These are phyloP conservation scores for Sardinella longiceps DNA, from an alignment of 2,797 vertebrate genomes.

Conservation along the genomic window DNA sequence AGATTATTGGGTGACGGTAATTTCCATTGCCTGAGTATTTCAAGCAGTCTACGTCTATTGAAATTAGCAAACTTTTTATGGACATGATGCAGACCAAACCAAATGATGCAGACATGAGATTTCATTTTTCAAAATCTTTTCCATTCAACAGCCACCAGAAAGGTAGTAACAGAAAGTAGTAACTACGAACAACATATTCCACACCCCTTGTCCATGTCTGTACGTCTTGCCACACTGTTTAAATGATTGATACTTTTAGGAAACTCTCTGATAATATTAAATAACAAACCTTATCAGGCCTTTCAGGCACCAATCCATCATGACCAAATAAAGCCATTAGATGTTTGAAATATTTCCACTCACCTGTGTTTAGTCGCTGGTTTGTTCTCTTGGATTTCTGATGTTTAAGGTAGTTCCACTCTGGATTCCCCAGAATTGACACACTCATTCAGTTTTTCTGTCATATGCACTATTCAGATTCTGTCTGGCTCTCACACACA, in stretches of 20 bases:
- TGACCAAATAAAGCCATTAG: not conserved
- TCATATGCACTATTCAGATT: slow-evolving; percentile 42
- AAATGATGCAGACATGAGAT: not conserved
- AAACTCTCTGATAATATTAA: not conserved
- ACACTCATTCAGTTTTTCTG: slow-evolving; percentile 64
- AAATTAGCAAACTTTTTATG: not conserved
- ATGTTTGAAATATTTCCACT: not conserved
- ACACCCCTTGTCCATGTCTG: not conserved
- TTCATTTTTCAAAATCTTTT: not conserved
- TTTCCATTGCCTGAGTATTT: not conserved
- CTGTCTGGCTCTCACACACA: slow-evolving; percentile 47
- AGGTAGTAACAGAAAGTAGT: not conserved
- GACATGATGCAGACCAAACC: not conserved
- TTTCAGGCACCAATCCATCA: not conserved
- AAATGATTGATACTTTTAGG: not conserved
- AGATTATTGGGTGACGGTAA: not conserved
- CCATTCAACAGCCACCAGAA: not conserved
- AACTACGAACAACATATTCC: not conserved
- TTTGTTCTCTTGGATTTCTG: not conserved
- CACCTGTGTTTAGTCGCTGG: not conserved
- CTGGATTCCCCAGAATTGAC: not conserved
- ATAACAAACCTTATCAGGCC: not conserved
- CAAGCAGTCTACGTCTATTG: not conserved
- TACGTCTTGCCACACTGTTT: not conserved
- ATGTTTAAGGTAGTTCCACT: slow-evolving; percentile 31